Base-by-base conservation (phyloP, 2,888 invertebrate genomes). In the Palloptera scutellata region DNA sequence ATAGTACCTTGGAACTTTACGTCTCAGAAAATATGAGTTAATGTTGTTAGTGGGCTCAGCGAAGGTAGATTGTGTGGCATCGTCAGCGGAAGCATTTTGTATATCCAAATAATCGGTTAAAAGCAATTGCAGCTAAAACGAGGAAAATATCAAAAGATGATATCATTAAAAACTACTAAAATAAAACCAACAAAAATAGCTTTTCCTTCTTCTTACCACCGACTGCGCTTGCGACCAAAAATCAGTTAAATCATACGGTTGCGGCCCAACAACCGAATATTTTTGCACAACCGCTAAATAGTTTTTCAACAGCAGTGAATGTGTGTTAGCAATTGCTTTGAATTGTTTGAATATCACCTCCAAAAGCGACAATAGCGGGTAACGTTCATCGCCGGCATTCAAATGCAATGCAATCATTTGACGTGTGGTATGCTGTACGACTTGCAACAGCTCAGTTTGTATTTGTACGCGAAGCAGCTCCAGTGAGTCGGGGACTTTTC, bases 151-250 rank as follows among this genome's bases (percentile, higher is more conserved):
- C 17, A 12, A 15, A 19, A 20, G 12, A 61, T 20, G 48, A 30
- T 15, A 11, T n/a, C 1, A 53, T 54, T 19, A 9, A 17, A 12
- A 10, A 59, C 41, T n/a, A 60, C 42, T 52, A 20, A 15, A 30
- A 42, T 5, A 13, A 17, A 12, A 15, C 17, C 9, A 20, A 20
- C 45, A 51, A 19, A 61, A 45, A 51, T 55, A 51, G 42, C 30
- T n/a, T 1, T 54, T 6, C 54, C 20, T n/a, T 19, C 3, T n/a
- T 20, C 90, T 86, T 86, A 95, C 94, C 78, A 95, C 94, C 81
- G 91, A 91, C 83, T 97, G 96, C 48, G 95, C 93, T 77, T 94
- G 92, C 53, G 91, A 90, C 96, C 96, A 97, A 74, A 94, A 95
- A 81, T 95, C 93, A 51, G 91, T 88, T 80, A 92, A 88, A 78